Conservation (phyloP, 2,113 vertebrate genomes). For the Cheirogaleus medius region DNA sequence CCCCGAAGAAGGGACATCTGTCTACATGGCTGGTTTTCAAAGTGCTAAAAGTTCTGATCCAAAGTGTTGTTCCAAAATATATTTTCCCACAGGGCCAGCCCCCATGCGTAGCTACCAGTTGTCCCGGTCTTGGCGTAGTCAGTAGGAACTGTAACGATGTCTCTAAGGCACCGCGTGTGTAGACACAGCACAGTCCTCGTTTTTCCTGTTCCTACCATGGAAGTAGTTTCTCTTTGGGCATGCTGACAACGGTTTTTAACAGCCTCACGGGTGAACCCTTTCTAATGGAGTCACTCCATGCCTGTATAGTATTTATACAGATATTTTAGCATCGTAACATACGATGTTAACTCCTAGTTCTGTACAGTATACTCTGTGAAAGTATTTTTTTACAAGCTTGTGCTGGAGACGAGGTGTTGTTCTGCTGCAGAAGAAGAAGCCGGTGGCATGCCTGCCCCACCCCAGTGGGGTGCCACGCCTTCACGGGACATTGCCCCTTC, state of each 20-base stretch:
- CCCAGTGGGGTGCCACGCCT: background rate
- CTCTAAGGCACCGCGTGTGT: background rate
- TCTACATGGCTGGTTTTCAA: background rate
- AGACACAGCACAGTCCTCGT: background rate
- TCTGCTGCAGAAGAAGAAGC: slow-evolving; percentile 49
- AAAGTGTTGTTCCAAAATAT: slow-evolving; percentile 18
- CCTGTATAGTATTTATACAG: slow-evolving; percentile 89
- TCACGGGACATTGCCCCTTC: background rate
- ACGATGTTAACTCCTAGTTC: slow-evolving; percentile 54
- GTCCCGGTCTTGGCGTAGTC: rapidly evolving
- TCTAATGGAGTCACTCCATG: slow-evolving; percentile 73
- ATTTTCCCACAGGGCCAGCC: background rate
- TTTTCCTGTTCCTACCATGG: background rate
- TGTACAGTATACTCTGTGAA: slow-evolving; percentile 85
- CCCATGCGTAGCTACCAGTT: background rate
- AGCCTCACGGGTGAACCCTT: slow-evolving; percentile 62
- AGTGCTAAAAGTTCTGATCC: slow-evolving; percentile 26
- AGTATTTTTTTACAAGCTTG: slow-evolving; percentile 88
- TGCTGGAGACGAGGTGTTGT: slow-evolving; percentile 68
- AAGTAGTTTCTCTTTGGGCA: slow-evolving; percentile 45
- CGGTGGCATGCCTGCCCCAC: background rate
- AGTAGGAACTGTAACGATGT: background rate
- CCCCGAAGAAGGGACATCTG: background rate
- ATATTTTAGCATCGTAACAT: slow-evolving; percentile 83
- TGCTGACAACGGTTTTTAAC: background rate